Evolutionary conservation across 2,797 vertebrate genomes (phyloP).

Genomic region (Menidia menidia): DNA sequence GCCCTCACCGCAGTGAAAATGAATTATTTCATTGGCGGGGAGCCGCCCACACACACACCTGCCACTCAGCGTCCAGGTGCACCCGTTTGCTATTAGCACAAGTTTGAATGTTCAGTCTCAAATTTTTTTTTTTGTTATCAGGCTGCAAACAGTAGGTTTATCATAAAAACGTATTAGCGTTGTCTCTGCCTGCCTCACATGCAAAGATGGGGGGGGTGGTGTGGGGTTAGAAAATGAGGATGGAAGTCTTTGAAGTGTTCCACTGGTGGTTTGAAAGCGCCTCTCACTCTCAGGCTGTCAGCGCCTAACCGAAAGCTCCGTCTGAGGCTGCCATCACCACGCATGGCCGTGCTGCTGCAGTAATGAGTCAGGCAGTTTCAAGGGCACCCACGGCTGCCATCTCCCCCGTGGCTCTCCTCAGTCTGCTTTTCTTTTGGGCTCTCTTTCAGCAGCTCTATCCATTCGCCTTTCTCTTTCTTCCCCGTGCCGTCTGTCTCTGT

Average conservation of each 20-base stretch:
- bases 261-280: constrained; percentile 53
- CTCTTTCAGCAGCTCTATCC: constrained; percentile 33
- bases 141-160: constrained; percentile 26
- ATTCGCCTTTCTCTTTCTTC: constrained; percentile 1
- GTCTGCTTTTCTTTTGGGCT: constrained; percentile 45
- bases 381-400: constrained; percentile 77
- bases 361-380: constrained; percentile 82
- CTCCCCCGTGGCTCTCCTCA: constrained; percentile 66
- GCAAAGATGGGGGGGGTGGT: background rate
- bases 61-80: constrained; percentile 48
- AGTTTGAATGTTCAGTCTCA: background rate
- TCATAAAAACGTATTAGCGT: constrained; percentile 14
- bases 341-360: constrained; percentile 73
- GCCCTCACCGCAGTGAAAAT: constrained; percentile 42
- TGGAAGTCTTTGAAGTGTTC: constrained; percentile 54
- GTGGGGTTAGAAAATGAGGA: constrained; percentile 33
- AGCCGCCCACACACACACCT: constrained; percentile 51
- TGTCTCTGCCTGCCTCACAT: constrained; percentile 26
- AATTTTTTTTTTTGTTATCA: constrained; percentile 24
- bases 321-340: constrained; percentile 60
- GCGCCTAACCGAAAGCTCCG: constrained; percentile 48
- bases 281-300: constrained; percentile 63
- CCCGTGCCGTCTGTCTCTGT: background rate
- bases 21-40: constrained; percentile 31
- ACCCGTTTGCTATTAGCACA: constrained; percentile 28